phyloP scores from a whole-genome alignment of 2,113 vertebrate genomes.

The Anhinga rufa region DNA sequence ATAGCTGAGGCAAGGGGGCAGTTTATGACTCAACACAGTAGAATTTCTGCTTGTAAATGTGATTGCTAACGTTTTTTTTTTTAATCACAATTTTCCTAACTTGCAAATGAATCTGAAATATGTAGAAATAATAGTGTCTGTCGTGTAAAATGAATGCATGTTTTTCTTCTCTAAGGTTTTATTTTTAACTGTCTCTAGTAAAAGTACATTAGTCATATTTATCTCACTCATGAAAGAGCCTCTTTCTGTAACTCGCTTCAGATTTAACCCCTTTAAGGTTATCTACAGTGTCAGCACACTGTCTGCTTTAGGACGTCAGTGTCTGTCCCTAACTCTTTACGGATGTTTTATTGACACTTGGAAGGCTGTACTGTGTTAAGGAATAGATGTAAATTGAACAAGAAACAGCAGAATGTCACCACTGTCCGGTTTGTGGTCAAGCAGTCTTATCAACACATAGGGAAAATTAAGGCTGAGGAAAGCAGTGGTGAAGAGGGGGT shows the following conservation, averaged over 20 bases:
- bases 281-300: not conserved
- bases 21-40: constrained; percentile 54
- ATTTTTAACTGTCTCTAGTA: constrained; percentile 59
- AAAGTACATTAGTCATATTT: constrained; percentile 52
- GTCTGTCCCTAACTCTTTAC: not conserved
- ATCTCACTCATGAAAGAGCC: constrained; percentile 25
- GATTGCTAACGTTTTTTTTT: constrained; percentile 7
- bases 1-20: constrained; percentile 52
- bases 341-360: not conserved
- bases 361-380: not conserved
- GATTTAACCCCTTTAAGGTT: constrained; percentile 33
- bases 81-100: constrained; percentile 37
- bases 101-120: constrained; percentile 52
- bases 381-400: not conserved
- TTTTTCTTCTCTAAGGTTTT: constrained; percentile 53
- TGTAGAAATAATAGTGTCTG: constrained; percentile 54
- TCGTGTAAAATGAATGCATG: constrained; percentile 12
- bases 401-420: not conserved
- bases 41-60: constrained; percentile 44
- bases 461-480: not conserved
- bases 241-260: not conserved
- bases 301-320: not conserved
- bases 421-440: not conserved
- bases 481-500: not conserved
- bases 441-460: not conserved